phyloP scores from a whole-genome alignment of 2,888 invertebrate genomes.

The Itoplectis maculator region DNA sequence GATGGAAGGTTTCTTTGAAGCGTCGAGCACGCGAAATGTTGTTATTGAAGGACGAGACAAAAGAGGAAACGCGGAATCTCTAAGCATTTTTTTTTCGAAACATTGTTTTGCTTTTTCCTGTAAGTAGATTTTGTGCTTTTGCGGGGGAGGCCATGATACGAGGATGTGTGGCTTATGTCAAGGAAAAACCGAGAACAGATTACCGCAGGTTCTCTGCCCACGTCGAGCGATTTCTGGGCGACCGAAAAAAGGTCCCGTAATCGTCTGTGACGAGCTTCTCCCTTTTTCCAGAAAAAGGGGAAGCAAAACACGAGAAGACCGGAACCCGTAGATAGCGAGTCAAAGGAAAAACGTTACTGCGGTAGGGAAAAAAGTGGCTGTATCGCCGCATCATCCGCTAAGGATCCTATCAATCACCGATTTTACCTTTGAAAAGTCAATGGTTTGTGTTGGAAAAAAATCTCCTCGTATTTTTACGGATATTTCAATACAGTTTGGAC shows the following conservation, averaged over 20 bases:
- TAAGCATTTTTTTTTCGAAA: too few relatives aligned
- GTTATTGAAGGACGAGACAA: neutral
- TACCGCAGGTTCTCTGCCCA: neutral
- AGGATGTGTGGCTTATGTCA: neutral
- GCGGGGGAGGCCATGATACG: neutral
- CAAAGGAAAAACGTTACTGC: neutral
- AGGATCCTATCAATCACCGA: neutral
- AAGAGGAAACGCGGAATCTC: neutral
- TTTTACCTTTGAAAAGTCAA: conserved; percentile 3
- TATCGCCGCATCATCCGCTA: neutral
- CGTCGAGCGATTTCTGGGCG: neutral
- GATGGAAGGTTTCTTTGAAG: neutral
- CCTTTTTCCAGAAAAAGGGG: neutral
- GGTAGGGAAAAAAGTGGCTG: neutral
- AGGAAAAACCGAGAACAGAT: neutral
- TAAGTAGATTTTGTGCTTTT: conserved; percentile 2
- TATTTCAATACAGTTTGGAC: neutral
- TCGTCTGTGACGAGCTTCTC: neutral
- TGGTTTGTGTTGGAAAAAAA: neutral
- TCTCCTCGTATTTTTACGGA: neutral
- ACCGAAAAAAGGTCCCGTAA: neutral
- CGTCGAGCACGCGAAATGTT: neutral
- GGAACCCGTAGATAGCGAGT: neutral
- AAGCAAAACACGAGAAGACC: neutral
- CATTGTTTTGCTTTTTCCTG: too few relatives aligned